Conservation (phyloP, 2,888 invertebrate genomes). For the Mesochorus sp. region DNA sequence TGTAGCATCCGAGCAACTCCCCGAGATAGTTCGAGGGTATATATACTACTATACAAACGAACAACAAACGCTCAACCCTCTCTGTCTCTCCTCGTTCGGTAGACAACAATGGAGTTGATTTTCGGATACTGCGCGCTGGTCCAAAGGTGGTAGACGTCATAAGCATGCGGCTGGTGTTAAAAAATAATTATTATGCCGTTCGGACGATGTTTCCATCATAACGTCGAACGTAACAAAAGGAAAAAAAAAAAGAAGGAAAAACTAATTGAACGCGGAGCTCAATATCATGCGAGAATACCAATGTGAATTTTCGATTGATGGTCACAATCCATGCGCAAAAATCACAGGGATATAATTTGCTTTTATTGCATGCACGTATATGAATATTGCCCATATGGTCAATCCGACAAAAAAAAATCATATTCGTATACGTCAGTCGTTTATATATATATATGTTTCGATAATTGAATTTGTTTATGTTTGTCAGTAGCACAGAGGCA, state of each 20-base stretch:
- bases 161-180: slow-evolving; percentile 24
- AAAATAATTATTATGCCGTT: too few species aligned
- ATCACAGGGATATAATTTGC: too few species aligned
- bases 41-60: slow-evolving; percentile 52
- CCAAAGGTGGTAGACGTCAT: slow-evolving; percentile 47
- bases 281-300: too few species aligned
- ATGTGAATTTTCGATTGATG: too few species aligned
- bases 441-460: background rate
- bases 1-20: slow-evolving; percentile 38
- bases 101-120: slow-evolving; percentile 60
- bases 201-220: too few species aligned
- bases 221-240: background rate
- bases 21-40: slow-evolving; percentile 27
- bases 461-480: background rate
- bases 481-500: background rate
- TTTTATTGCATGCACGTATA: too few species aligned
- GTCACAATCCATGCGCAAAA: too few species aligned
- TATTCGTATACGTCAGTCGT: background rate
- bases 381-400: background rate
- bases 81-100: slow-evolving; percentile 31
- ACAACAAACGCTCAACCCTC: slow-evolving; percentile 58
- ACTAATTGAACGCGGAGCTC: too few species aligned
- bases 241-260: slow-evolving; percentile 4
- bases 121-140: slow-evolving; percentile 29
- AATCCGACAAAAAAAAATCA: background rate